Evolutionary conservation across 1,140 invertebrate species (phyloP).

Genomic region (Drosophila bocqueti): DNA sequence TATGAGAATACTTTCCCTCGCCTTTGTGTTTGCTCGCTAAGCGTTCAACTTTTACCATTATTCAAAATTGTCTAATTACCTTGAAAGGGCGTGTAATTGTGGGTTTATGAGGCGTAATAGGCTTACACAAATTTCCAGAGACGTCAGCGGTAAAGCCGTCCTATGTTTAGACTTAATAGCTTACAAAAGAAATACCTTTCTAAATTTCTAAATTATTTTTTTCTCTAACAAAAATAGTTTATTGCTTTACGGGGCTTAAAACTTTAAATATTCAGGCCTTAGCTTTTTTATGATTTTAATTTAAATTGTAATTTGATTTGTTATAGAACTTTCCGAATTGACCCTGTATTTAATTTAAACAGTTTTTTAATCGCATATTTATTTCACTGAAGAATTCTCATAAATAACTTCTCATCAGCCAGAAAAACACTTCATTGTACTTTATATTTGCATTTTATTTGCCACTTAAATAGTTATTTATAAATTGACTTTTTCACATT

Average conservation of each 20-base stretch:
- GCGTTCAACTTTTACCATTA: slow-evolving; percentile 1
- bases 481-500: neutral
- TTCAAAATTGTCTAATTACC: slow-evolving; percentile 6
- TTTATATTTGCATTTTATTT: slow-evolving; percentile 21
- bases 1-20: slow-evolving; percentile 18
- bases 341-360: too few species aligned
- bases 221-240: too few species aligned
- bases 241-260: neutral
- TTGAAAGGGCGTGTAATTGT: slow-evolving; percentile 25
- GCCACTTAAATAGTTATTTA: slow-evolving; percentile 4
- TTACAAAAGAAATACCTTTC: slow-evolving; percentile 11
- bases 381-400: neutral
- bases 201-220: neutral
- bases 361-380: neutral
- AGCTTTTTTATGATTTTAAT: too few species aligned
- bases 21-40: slow-evolving; percentile 6
- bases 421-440: neutral
- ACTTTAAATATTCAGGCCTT: neutral
- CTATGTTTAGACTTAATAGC: neutral
- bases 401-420: too few species aligned
- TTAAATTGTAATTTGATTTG: too few species aligned
- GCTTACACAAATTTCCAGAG: neutral
- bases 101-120: slow-evolving; percentile 14
- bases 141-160: neutral
- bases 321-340: neutral